Percentiles rank a stretch among this genome's conserved stretches.
phyloP scores from a whole-genome alignment of 2,888 invertebrate genomes.

The Troides oblongomaculatus region DNA sequence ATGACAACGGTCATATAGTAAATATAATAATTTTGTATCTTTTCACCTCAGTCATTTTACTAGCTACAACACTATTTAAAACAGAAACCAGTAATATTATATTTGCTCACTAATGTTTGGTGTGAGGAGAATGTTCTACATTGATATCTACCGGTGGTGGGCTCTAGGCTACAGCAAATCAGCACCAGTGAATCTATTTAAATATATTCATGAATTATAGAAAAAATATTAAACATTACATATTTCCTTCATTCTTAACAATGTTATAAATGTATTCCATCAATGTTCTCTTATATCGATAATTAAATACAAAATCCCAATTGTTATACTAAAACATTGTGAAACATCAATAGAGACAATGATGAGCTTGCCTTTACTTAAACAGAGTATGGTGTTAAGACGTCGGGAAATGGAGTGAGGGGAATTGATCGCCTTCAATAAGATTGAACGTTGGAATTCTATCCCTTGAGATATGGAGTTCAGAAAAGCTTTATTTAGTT shows the following conservation, averaged over 20 bases:
- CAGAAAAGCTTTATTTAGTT: conserved; percentile 49
- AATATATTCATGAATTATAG: no score
- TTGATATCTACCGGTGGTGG: no score
- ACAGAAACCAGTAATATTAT: no score
- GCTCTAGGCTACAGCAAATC: no score
- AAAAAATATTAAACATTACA: not conserved
- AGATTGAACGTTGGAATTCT: conserved; percentile 57
- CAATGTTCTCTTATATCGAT: not conserved
- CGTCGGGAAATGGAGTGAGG: conserved; percentile 60
- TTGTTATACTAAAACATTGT: conserved; percentile 1
- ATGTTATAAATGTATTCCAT: not conserved
- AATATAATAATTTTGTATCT: no score
- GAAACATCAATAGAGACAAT: conserved; percentile 21
- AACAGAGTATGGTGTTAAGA: conserved; percentile 58
- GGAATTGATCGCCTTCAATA: conserved; percentile 50
- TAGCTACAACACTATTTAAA: no score
- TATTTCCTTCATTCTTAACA: not conserved
- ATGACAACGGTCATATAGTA: no score
- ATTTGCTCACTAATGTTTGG: no score
- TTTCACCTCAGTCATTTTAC: no score
- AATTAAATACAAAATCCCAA: not conserved
- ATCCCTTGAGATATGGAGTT: conserved; percentile 54
- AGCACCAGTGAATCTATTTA: no score
- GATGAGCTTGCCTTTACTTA: conserved; percentile 55
- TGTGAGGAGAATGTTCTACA: no score